Conservation (phyloP, 2,797 vertebrate species). For the Mallotus villosus region DNA sequence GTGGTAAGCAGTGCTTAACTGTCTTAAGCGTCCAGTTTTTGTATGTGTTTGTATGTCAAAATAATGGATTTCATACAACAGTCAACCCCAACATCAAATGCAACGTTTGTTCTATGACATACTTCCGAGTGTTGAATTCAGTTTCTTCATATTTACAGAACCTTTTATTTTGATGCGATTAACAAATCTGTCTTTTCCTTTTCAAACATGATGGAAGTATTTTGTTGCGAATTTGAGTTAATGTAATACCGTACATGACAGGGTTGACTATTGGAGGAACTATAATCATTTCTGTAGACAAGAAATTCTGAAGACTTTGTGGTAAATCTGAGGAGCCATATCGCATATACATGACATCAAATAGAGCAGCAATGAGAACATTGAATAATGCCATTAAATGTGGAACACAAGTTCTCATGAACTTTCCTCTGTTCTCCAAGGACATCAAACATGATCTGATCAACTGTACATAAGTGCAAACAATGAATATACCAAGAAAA, state of each 20-base stretch:
- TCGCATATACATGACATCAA: slow-evolving; percentile 3
- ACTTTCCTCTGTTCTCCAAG: slow-evolving; percentile 2
- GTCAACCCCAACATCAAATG: no score
- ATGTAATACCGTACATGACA: not conserved
- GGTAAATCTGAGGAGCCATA: slow-evolving; percentile 1
- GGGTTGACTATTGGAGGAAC: slow-evolving; percentile 5
- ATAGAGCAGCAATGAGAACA: not conserved
- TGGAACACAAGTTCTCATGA: slow-evolving; percentile 10
- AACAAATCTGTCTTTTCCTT: no score
- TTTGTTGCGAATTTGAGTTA: slow-evolving; percentile 28
- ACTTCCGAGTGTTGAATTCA: no score
- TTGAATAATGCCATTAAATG: not conserved
- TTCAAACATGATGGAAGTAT: no score
- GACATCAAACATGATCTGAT: slow-evolving; percentile 1
- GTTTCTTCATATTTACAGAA: no score
- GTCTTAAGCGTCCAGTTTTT: no score
- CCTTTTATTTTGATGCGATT: no score
- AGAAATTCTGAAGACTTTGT: not conserved
- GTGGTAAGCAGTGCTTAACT: no score
- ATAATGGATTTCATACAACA: no score
- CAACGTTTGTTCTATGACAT: no score
- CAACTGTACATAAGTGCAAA: slow-evolving; percentile 12
- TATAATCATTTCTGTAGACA: not conserved
- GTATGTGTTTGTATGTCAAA: no score
- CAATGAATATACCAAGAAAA: not conserved